Conservation (phyloP, 2,888 invertebrate species). For the Bugula neritina region DNA sequence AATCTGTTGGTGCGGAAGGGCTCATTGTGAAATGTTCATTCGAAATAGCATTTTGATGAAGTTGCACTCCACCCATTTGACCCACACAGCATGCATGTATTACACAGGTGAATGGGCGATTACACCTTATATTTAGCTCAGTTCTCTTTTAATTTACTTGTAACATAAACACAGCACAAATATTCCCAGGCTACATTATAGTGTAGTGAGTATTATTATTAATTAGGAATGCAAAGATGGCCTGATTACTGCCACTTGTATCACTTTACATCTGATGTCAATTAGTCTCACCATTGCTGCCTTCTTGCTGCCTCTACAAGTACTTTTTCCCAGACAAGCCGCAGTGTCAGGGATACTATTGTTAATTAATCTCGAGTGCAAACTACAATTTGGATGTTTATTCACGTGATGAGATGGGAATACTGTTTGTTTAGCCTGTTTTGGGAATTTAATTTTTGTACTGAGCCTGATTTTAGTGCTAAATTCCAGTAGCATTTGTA, state of each 20-base stretch:
- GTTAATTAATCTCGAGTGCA: too few relatives aligned
- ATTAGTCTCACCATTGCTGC: slow-evolving; percentile 2
- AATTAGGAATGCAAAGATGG: not conserved
- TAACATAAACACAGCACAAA: not conserved
- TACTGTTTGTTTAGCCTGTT: too few relatives aligned
- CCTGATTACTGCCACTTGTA: not conserved
- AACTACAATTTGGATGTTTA: too few relatives aligned
- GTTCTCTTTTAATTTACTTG: not conserved
- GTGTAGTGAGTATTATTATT: not conserved
- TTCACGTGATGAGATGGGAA: too few relatives aligned
- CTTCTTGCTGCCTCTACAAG: not conserved
- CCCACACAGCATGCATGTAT: not conserved
- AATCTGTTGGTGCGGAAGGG: too few relatives aligned
- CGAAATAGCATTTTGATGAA: too few relatives aligned
- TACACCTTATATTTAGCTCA: not conserved
- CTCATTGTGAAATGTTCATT: too few relatives aligned
- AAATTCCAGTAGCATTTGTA: too few relatives aligned
- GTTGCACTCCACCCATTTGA: not conserved
- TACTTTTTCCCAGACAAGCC: not conserved
- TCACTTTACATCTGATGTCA: slow-evolving; percentile 1
- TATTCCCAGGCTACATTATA: not conserved
- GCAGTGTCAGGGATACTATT: not conserved
- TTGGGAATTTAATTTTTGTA: too few relatives aligned
- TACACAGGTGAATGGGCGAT: not conserved
- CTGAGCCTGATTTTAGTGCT: too few relatives aligned